Conservation (phyloP, 37 sponge, comb jelly and placozoan species). For the Beroe forskalii region DNA sequence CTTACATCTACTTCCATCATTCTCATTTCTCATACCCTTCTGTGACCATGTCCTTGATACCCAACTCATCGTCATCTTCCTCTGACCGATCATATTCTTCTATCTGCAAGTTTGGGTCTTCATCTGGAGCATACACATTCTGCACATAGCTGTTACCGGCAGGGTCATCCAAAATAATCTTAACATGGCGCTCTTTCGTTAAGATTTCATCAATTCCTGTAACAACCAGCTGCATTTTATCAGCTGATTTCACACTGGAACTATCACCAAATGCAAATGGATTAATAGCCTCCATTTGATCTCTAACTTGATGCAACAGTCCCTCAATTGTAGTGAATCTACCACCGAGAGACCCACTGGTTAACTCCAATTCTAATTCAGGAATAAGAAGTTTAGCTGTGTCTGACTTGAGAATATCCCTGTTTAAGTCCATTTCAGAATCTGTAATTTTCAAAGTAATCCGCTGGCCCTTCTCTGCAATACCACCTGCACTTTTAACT, state of each 20-base stretch:
- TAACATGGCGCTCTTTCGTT: slow-evolving; percentile 37
- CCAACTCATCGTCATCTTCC: slow-evolving; percentile 88
- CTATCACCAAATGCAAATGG: slow-evolving; percentile 86
- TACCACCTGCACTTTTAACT: slow-evolving; percentile 79
- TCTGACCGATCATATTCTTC: slow-evolving; percentile 72
- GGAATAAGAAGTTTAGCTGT: slow-evolving; percentile 78
- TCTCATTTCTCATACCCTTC: slow-evolving; percentile 80
- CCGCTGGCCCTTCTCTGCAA: slow-evolving; percentile 74
- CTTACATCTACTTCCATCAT: neutral
- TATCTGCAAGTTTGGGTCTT: slow-evolving; percentile 85
- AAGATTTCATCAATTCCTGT: slow-evolving; percentile 22
- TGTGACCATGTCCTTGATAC: slow-evolving; percentile 86
- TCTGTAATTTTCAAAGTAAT: slow-evolving; percentile 77
- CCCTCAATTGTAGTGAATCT: slow-evolving; percentile 94
- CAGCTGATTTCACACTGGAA: neutral
- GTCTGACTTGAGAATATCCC: slow-evolving; percentile 92
- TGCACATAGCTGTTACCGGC: slow-evolving; percentile 95
- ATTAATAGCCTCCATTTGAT: slow-evolving; percentile 68
- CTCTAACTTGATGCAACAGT: slow-evolving; percentile 72
- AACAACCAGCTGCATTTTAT: neutral
- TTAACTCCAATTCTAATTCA: slow-evolving; percentile 78
- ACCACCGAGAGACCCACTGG: slow-evolving; percentile 80
- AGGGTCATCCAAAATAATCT: slow-evolving; percentile 91
- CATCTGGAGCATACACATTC: slow-evolving; percentile 92
- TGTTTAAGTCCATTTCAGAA: slow-evolving; percentile 71